Evolutionary conservation across 2,113 vertebrate species (phyloP).

Genomic region (Rhinopomastus cyanomelas): DNA sequence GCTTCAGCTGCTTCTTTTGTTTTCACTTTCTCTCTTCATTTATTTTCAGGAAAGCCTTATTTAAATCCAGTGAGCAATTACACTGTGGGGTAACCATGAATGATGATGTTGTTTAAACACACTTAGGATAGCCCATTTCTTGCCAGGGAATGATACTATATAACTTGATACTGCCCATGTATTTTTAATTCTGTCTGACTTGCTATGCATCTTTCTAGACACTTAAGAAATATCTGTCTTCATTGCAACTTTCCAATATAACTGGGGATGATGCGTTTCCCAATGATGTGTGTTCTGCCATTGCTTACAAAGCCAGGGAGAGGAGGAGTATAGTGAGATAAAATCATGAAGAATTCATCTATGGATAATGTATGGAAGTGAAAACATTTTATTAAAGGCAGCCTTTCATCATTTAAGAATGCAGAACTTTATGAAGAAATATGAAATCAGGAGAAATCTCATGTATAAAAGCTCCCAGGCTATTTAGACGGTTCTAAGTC

Average conservation of each 20-base stretch:
- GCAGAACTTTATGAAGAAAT: neutral
- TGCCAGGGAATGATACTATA: neutral
- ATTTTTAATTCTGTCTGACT: neutral
- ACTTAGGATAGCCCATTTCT: neutral
- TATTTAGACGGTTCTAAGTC: neutral
- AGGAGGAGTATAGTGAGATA: neutral
- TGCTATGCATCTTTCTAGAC: neutral
- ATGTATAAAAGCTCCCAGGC: neutral
- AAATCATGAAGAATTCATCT: neutral
- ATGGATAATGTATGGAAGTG: neutral
- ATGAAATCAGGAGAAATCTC: neutral
- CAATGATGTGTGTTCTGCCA: neutral
- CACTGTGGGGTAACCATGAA: slow-evolving; percentile 21
- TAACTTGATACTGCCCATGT: neutral
- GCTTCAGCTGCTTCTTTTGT: neutral
- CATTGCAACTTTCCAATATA: neutral
- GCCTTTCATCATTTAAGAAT: neutral
- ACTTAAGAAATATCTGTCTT: slow-evolving; percentile 11
- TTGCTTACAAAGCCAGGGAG: neutral
- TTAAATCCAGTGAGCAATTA: slow-evolving; percentile 11
- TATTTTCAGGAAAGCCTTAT: slow-evolving; percentile 5
- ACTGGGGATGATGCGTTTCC: neutral
- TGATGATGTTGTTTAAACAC: slow-evolving; percentile 35
- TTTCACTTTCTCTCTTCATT: neutral
- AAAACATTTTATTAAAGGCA: neutral